Percentiles rank a stretch among this genome's conserved stretches.
Conservation (phyloP, 2,797 vertebrate genomes). For the Muscicapa comitata region DNA sequence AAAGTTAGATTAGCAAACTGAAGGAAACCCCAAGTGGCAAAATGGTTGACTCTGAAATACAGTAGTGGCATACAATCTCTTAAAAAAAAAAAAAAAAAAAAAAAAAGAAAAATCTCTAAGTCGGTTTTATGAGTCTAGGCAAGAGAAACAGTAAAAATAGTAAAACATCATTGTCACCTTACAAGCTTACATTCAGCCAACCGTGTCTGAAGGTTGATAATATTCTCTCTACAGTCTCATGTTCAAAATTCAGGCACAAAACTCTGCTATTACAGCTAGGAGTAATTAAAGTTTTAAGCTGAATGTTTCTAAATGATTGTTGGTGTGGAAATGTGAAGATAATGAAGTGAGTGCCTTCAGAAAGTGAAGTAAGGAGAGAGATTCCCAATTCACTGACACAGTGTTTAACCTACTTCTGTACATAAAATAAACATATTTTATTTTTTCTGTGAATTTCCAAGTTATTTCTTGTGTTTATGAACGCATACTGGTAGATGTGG, state of each 20-base stretch:
- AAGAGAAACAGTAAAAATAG: neutral
- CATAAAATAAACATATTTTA: neutral
- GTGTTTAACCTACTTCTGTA: neutral
- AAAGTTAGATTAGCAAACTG: neutral
- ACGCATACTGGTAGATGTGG: rapidly evolving
- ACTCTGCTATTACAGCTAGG: neutral
- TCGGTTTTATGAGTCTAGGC: neutral
- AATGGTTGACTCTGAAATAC: neutral
- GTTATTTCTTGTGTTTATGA: neutral
- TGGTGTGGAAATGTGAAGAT: neutral
- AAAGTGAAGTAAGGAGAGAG: neutral
- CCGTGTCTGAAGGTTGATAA: neutral
- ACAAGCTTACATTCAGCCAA: neutral
- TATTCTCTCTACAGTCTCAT: neutral
- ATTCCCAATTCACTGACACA: neutral
- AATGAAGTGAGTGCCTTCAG: neutral
- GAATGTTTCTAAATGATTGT: neutral
- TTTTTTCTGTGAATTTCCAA: neutral
- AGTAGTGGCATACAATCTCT: neutral
- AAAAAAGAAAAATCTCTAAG: neutral
- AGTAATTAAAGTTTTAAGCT: neutral
- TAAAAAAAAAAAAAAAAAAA: neutral
- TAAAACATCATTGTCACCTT: neutral
- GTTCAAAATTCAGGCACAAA: neutral
- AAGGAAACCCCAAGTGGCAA: neutral